These are phyloP conservation scores for Romanogobio albipinnatus DNA, from an alignment of 2,113 vertebrate species.

Conservation along the genomic window DNA sequence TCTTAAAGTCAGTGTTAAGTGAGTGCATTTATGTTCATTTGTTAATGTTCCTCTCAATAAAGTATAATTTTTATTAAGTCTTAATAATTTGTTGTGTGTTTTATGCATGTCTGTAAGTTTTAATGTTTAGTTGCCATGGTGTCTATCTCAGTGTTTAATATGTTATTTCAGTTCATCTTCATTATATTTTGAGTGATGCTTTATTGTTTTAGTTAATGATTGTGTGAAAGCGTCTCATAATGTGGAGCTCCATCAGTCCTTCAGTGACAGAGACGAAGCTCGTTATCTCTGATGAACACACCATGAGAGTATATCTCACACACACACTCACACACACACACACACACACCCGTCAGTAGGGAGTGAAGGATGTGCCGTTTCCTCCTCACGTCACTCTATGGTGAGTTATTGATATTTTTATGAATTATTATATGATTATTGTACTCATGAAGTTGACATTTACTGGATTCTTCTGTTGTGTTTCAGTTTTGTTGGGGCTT, in stretches of 20 bases:
- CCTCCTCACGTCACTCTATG: conserved; percentile 60
- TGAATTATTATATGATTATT: no score
- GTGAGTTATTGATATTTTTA: conserved; percentile 64
- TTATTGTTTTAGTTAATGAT: neutral
- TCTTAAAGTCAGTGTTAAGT: neutral
- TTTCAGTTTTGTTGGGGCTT: conserved; percentile 65
- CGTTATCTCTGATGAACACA: neutral
- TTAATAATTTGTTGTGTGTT: neutral
- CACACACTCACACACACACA: neutral
- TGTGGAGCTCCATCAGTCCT: neutral
- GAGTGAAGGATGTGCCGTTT: conserved; percentile 57
- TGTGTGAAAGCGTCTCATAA: neutral
- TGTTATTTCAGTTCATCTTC: neutral
- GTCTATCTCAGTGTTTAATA: neutral
- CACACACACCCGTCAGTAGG: conserved; percentile 14
- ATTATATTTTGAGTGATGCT: neutral
- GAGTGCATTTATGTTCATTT: neutral
- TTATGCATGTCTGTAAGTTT: neutral
- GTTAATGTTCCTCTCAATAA: neutral
- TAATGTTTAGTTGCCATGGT: neutral
- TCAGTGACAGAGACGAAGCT: neutral
- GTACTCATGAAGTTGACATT: neutral
- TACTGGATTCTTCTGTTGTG: conserved; percentile 17
- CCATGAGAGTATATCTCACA: neutral
- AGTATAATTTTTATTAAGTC: neutral